Conservation (phyloP, 2,797 vertebrate genomes). For the Liasis olivaceus region DNA sequence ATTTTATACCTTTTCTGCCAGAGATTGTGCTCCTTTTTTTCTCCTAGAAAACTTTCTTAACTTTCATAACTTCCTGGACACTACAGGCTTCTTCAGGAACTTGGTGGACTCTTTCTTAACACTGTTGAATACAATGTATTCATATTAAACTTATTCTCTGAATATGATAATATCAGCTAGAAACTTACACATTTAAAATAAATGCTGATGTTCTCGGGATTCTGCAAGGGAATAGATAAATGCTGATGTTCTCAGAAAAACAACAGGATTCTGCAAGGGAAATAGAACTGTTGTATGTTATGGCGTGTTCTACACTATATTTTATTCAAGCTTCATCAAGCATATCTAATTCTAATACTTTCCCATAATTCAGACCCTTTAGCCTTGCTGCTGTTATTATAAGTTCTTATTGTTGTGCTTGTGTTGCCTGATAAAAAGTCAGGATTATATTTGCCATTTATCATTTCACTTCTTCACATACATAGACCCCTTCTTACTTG, state of each 20-base stretch:
- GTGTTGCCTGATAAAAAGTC: constrained; percentile 56
- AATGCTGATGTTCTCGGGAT: not conserved
- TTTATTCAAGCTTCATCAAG: constrained; percentile 1
- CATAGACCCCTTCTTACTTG: not conserved
- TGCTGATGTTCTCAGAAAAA: not conserved
- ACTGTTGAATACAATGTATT: not conserved
- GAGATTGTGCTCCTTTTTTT: not conserved
- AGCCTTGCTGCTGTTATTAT: constrained; percentile 45
- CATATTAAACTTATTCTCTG: not conserved
- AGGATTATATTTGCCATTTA: constrained; percentile 38
- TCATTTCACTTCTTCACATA: constrained; percentile 29
- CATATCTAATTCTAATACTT: constrained; percentile 59
- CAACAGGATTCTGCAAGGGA: not conserved
- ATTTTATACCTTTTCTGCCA: not conserved
- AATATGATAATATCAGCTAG: not conserved
- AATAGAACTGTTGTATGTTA: not conserved
- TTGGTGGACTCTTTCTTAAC: not conserved
- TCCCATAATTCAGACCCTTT: constrained; percentile 46
- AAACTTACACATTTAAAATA: not conserved
- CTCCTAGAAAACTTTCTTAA: not conserved
- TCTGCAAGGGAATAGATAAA: not conserved
- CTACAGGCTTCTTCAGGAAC: not conserved
- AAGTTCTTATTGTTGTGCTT: constrained; percentile 51
- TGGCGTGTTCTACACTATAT: constrained; percentile 22
- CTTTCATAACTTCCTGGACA: not conserved